Conservation (phyloP, 2,797 vertebrate genomes). For the Ficedula albicollis region DNA sequence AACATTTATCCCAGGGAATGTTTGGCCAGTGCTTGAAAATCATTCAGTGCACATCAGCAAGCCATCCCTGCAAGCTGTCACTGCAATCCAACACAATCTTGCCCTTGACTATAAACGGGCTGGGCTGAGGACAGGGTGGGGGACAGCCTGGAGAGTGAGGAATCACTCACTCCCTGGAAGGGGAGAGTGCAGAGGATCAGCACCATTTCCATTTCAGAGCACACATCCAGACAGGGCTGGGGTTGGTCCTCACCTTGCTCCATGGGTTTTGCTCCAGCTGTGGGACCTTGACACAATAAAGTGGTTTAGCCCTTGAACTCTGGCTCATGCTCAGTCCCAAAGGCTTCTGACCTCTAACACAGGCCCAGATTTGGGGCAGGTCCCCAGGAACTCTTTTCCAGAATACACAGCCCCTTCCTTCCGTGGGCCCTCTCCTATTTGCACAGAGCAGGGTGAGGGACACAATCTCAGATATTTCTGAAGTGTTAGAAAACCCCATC, state of each 20-base stretch:
- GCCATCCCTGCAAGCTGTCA: slow-evolving; percentile 28
- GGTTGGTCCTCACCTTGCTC: neutral
- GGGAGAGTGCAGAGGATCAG: neutral
- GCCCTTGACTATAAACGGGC: slow-evolving; percentile 14
- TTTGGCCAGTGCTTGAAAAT: neutral
- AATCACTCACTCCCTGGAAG: neutral
- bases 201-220: neutral
- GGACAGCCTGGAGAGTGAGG: neutral
- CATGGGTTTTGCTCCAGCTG: neutral
- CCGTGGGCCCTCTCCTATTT: neutral
- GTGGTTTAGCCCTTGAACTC: neutral
- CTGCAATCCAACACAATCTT: neutral
- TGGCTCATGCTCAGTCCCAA: neutral
- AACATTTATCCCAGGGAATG: neutral
- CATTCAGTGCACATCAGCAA: neutral
- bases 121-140: neutral
- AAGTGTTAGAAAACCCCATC: neutral
- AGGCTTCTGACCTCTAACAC: neutral
- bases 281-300: neutral
- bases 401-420: neutral
- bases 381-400: neutral
- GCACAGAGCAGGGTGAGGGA: neutral
- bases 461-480: neutral
- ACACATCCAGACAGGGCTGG: accelerated
- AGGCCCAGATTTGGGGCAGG: neutral